Base-by-base conservation (phyloP, 2,797 vertebrate species). In the Sebastes matsubarae region DNA sequence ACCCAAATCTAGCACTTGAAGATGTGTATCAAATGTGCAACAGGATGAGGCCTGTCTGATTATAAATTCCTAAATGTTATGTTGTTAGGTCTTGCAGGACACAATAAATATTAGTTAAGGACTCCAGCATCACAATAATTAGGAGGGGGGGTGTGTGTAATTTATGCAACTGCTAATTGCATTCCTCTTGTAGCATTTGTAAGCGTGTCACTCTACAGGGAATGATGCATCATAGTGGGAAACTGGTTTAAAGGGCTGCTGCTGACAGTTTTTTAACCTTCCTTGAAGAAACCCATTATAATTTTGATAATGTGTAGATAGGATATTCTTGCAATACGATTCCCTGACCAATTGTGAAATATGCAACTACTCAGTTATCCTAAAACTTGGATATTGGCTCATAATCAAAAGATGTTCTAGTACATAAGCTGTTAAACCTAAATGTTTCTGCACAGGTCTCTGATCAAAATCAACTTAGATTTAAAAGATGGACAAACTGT, bases 381-480 rank as follows among this genome's bases (percentile, higher is more conserved):
- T 67, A 61, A 79, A 54, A 20, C 11, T 70, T 64, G 74, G 32
- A 69, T 63, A 46, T 30, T 73, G 9, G 20, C 38, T 68, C 25
- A 58, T 57, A 66, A 29, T 61, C 4, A 78, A 75, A 46, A 75
- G 0, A n/a, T 67, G 14, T 63, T 69, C 29, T 78, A 71, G 3
- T n/a, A 59, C 64, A 55, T 58, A 74, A 66, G 5, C 60, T 83
- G 60, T 68, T 77, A 55, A 75, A 50, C 38, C 81, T 76, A 89
- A 79, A 72, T 74, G 32, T 87, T 86, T 80, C 81, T 86, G 93
- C 90, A 92, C 89, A 91, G 93, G 87, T 83, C 72, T 77, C 60
- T 70, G 65, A 68, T 73, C 6, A 80, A 54, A 64, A 50, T 60
- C 8, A 54, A 72, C 30, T 77, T 74, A 6, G 1, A 68, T 32